A percentile compares a stretch with the other conserved stretches of the same genome.
Conservation (phyloP, 2,888 invertebrate species). For the Gibbula magus region DNA sequence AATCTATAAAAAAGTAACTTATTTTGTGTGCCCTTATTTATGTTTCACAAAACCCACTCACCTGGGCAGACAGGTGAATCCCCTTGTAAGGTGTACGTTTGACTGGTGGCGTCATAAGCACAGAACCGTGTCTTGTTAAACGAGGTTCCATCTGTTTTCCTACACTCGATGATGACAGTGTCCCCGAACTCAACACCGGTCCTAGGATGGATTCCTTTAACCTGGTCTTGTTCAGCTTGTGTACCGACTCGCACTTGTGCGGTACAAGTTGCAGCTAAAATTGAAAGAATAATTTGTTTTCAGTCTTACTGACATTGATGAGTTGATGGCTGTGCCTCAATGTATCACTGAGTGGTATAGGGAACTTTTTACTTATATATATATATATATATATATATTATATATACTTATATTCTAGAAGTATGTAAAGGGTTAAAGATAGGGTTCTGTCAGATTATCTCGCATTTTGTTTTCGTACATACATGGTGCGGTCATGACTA, state of each 20-base stretch:
- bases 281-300: too few relatives aligned
- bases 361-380: neutral
- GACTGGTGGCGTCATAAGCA: slow-evolving; percentile 25
- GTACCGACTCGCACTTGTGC: neutral
- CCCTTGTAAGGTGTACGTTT: slow-evolving; percentile 34
- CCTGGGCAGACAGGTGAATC: slow-evolving; percentile 46
- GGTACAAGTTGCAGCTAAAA: neutral
- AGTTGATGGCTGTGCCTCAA: neutral
- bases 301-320: neutral
- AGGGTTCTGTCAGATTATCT: too few relatives aligned
- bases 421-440: too few relatives aligned
- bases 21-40: too few relatives aligned
- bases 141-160: slow-evolving; percentile 23
- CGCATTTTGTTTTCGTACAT: too few relatives aligned
- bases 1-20: too few relatives aligned
- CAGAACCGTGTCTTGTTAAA: slow-evolving; percentile 46
- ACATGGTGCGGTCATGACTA: too few relatives aligned
- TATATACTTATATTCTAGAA: too few relatives aligned
- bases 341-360: neutral
- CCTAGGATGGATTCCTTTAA: neutral
- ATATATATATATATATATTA: neutral
- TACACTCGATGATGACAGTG: slow-evolving; percentile 41
- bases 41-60: slow-evolving; percentile 22
- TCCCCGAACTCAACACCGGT: slow-evolving; percentile 27
- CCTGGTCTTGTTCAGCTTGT: neutral